Conservation (phyloP, 1,140 invertebrate species). For the Euwallacea fornicatus region DNA sequence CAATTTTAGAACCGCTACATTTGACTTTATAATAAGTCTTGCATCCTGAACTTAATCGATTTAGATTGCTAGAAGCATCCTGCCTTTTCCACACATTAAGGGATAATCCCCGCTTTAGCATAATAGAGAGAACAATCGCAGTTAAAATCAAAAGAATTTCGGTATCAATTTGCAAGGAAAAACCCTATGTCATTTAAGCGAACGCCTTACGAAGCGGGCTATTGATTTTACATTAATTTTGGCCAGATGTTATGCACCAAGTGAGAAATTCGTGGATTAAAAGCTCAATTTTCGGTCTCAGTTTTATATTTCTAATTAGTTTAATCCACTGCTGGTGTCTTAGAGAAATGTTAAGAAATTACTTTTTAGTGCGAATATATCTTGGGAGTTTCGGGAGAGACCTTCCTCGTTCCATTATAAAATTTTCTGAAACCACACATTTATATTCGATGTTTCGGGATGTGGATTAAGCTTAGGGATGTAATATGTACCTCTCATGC, state of each 20-base stretch:
- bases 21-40: conserved; percentile 19
- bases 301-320: conserved; percentile 14
- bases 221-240: conserved; percentile 43
- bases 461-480: too few species aligned
- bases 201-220: conserved; percentile 31
- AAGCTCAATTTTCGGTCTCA: conserved; percentile 22
- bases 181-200: conserved; percentile 29
- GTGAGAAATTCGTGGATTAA: conserved; percentile 41
- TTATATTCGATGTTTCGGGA: too few species aligned
- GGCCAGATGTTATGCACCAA: conserved; percentile 42
- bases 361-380: conserved; percentile 7
- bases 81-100: conserved; percentile 14
- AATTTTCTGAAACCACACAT: conserved; percentile 7
- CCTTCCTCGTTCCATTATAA: conserved; percentile 33
- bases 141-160: conserved; percentile 22
- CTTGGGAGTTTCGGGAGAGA: conserved; percentile 30
- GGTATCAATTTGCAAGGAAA: conserved; percentile 17
- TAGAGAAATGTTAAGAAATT: conserved; percentile 26
- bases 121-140: conserved; percentile 1
- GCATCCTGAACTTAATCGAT: conserved; percentile 5
- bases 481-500: too few species aligned
- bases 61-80: conserved; percentile 10
- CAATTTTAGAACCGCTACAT: conserved; percentile 11
- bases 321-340: background rate
- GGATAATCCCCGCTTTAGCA: conserved; percentile 1